Evolutionary conservation across 1,140 invertebrate species (phyloP).

Genomic region (Sinella curviseta): DNA sequence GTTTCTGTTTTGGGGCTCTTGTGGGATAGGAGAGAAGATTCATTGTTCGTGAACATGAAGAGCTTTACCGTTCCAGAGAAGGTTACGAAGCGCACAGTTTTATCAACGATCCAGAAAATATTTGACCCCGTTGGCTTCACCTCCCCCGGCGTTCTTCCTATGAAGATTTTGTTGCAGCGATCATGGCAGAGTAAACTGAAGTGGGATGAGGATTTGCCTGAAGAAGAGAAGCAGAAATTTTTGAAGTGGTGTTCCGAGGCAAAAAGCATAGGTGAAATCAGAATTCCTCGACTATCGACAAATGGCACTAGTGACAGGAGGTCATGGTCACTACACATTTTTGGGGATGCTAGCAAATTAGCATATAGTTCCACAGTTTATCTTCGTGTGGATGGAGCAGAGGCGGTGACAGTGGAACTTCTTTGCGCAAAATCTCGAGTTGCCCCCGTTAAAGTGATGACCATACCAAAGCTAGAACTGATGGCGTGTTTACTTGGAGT

Average conservation of each 20-base stretch:
- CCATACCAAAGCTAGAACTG: no score
- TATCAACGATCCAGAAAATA: constrained; percentile 32
- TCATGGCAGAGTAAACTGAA: constrained; percentile 22
- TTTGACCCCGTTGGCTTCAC: constrained; percentile 35
- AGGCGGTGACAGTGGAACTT: no score
- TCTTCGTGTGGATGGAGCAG: no score
- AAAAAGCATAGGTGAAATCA: constrained; percentile 37
- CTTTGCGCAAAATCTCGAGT: no score
- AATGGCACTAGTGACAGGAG: not conserved
- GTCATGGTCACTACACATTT: no score
- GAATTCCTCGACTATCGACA: constrained; percentile 46
- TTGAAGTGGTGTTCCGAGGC: constrained; percentile 46
- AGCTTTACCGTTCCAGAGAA: not conserved
- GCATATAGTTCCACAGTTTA: no score
- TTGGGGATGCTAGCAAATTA: no score
- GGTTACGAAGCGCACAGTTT: constrained; percentile 34
- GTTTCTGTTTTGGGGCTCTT: not conserved
- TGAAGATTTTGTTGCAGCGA: constrained; percentile 32
- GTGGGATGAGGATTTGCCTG: constrained; percentile 42
- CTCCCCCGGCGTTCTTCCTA: not conserved
- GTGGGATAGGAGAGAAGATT: not conserved
- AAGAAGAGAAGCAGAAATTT: constrained; percentile 42
- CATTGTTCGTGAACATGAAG: not conserved
- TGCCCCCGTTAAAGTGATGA: no score
- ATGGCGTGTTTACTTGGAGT: no score